Evolutionary conservation across 2,113 vertebrate genomes (phyloP), one percentile per base, ranked within the genome.

Genomic region (Clarias gariepinus): DNA sequence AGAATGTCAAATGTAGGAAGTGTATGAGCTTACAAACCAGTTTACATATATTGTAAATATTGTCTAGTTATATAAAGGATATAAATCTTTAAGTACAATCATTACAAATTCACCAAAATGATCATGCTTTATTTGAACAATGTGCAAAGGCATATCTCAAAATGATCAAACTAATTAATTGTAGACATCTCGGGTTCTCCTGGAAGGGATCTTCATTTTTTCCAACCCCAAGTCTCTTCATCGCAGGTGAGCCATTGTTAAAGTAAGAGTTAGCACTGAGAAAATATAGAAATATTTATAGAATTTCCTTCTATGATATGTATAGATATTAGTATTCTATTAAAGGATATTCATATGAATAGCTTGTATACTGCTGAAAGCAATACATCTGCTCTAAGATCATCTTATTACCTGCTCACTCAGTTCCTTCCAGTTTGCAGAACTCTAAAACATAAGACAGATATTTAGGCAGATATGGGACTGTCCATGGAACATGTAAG

Each of bases 381-480:
- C 25, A 60, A 80, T 18, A 28, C 36, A 47, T 21, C 60, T 58
- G 18, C 5, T 28, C 7, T 57, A 0, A 84, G 13, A 57, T 30
- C 6, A 47, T 68, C n/a, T 64, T 6, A 64, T 78, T 83, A 83
- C 81, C 86, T 77, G 71, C 47, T 87, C 11, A 83, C 3, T 9
- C 3, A 21, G 52, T 33, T 68, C 1, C 47, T 78, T 87, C 60
- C 81, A 87, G 86, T n/a, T 83, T 21, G 68, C 86, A 87, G 47
- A 87, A 87, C 23, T 68, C 86, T 87, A 73, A 68, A 87, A 83
- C 7, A 55, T 58, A 33, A 87, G 6, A 11, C 9, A 83, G 28
- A 58, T 60, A 21, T 64, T 77, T 55, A 55, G n/a, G 57, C 33
- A 16, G 21, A 10, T 18, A 36, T 68, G 21, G 21, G 52, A 23